Conservation (phyloP, 2,113 vertebrate genomes). For the Calidris pygmaea region DNA sequence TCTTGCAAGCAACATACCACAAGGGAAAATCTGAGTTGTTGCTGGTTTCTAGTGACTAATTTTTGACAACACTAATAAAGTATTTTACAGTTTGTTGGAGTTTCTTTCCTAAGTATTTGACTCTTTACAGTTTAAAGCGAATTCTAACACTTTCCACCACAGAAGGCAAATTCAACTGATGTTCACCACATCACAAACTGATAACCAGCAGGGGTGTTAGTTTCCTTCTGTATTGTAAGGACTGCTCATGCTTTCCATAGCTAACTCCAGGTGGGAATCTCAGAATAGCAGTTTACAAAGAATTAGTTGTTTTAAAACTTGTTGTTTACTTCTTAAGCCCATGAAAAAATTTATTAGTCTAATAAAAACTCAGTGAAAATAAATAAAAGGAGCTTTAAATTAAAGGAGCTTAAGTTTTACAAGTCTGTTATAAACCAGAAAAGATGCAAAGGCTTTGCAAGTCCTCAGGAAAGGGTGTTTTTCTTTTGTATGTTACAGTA, state of each 20-base stretch:
- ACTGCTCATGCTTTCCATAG: not conserved
- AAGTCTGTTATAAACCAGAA: constrained; percentile 43
- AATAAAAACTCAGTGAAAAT: constrained; percentile 67
- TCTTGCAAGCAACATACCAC: not conserved
- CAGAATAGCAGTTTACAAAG: constrained; percentile 10
- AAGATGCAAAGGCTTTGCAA: constrained; percentile 29
- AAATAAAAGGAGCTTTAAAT: constrained; percentile 68
- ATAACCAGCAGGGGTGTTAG: not conserved
- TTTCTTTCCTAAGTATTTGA: not conserved
- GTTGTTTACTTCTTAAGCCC: constrained; percentile 36
- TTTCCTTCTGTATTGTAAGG: not conserved
- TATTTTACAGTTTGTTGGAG: not conserved
- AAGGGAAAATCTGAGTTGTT: not conserved
- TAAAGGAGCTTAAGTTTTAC: constrained; percentile 62
- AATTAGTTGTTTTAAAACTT: not conserved
- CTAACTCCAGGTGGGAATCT: not conserved
- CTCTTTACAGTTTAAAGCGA: not conserved
- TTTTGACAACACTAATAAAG: constrained; percentile 7
- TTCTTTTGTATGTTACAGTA: constrained; percentile 44
- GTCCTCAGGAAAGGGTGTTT: not conserved
- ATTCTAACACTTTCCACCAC: not conserved
- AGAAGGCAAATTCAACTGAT: not conserved
- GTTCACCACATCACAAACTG: not conserved
- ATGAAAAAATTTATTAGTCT: constrained; percentile 45
- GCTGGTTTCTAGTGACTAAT: not conserved